Evolutionary conservation across 2,888 invertebrate species (phyloP).

Genomic region (Geophilus truncorum): DNA sequence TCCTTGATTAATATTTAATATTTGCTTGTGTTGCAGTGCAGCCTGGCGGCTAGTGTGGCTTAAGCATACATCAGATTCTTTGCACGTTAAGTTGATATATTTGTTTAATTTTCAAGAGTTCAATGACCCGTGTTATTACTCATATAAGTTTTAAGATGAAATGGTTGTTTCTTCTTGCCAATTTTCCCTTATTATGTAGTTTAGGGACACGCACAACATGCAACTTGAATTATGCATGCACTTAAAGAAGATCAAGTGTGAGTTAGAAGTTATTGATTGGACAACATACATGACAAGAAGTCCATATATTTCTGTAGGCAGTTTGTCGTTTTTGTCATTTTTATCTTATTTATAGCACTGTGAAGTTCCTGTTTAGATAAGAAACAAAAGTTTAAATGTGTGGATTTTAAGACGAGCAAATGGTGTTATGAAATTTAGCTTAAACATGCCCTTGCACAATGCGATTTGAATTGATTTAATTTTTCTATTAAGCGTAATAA

Average conservation of each 20-base stretch:
- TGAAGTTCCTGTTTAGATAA: neutral
- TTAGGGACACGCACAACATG: neutral
- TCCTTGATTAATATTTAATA: neutral
- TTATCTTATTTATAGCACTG: neutral
- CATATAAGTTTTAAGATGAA: neutral
- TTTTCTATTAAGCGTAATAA: no score
- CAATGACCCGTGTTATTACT: neutral
- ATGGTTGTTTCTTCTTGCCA: neutral
- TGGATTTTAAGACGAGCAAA: no score
- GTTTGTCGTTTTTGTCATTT: no score
- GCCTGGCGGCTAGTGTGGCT: no score
- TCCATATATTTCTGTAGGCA: no score
- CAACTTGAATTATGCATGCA: conserved; percentile 8
- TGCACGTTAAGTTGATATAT: neutral
- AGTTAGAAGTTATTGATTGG: neutral
- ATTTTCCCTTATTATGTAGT: conserved; percentile 7
- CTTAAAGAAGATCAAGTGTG: neutral
- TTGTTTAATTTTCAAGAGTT: neutral
- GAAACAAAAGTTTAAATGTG: no score
- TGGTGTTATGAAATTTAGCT: no score
- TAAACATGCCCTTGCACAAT: no score
- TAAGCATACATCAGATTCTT: neutral
- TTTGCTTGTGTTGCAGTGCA: neutral
- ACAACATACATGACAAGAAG: neutral
- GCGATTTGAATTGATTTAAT: no score